Evolutionary conservation across 1,140 invertebrate species (phyloP).

Genomic region (Linepithema humile): DNA sequence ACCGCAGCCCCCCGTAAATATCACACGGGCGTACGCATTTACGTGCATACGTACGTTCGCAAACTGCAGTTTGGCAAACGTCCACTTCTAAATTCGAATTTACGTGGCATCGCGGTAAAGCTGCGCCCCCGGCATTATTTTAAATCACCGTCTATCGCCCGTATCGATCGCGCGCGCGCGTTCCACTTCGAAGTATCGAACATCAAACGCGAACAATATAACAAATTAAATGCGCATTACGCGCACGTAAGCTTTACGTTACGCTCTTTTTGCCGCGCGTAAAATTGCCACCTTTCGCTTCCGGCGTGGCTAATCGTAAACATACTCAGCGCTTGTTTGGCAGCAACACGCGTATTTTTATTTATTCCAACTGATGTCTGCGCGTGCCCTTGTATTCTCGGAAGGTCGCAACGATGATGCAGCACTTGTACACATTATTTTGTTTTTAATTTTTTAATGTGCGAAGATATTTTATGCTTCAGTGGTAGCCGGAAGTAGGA

Average conservation of each 20-base stretch:
- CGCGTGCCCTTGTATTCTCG: neutral
- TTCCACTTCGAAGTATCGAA: constrained; percentile 5
- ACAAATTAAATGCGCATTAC: constrained; percentile 48
- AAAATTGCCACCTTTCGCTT: constrained; percentile 16
- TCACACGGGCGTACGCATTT: constrained; percentile 42
- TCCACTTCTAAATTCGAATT: constrained; percentile 59
- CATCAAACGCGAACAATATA: constrained; percentile 25
- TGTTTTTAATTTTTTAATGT: no score
- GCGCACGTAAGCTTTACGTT: neutral
- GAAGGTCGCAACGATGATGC: no score
- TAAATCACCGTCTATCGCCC: constrained; percentile 54
- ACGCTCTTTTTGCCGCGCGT: neutral
- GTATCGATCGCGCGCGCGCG: constrained; percentile 43
- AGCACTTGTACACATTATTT: no score
- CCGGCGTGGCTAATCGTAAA: neutral
- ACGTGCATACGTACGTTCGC: constrained; percentile 51
- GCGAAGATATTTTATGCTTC: no score
- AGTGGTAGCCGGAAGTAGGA: neutral
- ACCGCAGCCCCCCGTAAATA: constrained; percentile 51
- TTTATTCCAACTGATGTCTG: neutral
- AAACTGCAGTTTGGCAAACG: constrained; percentile 56
- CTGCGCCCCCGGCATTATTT: constrained; percentile 42
- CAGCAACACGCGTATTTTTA: constrained; percentile 3
- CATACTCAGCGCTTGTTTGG: neutral
- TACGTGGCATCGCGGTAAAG: constrained; percentile 54